Evolutionary conservation across 2,797 vertebrate species (phyloP), one percentile per base, ranked within the genome.

Genomic region (Balearica regulorum): DNA sequence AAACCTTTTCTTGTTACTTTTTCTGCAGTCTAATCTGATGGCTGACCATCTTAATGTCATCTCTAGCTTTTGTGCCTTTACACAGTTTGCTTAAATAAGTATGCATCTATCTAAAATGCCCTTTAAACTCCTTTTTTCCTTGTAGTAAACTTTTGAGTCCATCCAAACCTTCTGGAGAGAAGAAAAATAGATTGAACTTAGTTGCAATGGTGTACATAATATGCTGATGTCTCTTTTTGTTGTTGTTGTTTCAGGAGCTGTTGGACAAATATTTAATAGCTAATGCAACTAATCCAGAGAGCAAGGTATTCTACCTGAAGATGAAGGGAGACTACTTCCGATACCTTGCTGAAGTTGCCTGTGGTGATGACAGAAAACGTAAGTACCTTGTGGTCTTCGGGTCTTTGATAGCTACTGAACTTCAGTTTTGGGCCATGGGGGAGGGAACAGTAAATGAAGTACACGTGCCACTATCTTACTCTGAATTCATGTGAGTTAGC

Each of bases 291-390:
- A 98, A 98, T 81, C 60, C 98, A 28, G 99, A 99, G 98, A 99
- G 99, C 98, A 98, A 99, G 97, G 99, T 99, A 82, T 99, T 99
- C 98, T 99, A 99, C 97, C 98, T 99, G 98, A 99, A 99, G 98
- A 99, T 99, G 99, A 99, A 99, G 97, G 99, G 99, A 66, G 99
- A 99, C 97, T 99, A 99, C 97, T 99, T 98, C 97, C 99, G 99
- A 98, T 99, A 99, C 98, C 99, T 99, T 82, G 99, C 99, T 96
- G 99, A 99, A 97, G 99, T 99, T 93, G 99, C 99, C n/a, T 95
- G 96, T 96, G 98, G 98, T 87, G 98, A 99, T 15, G 97, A 98
- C 88, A 98, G 98, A 96, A 97, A 97, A 94, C 94, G 99, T 99
- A 92, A 98, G 98, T 96, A 13, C 48, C 66, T 62, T 76, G 37